Conservation (phyloP, 2,113 vertebrate species). For the Corythaixoides concolor region DNA sequence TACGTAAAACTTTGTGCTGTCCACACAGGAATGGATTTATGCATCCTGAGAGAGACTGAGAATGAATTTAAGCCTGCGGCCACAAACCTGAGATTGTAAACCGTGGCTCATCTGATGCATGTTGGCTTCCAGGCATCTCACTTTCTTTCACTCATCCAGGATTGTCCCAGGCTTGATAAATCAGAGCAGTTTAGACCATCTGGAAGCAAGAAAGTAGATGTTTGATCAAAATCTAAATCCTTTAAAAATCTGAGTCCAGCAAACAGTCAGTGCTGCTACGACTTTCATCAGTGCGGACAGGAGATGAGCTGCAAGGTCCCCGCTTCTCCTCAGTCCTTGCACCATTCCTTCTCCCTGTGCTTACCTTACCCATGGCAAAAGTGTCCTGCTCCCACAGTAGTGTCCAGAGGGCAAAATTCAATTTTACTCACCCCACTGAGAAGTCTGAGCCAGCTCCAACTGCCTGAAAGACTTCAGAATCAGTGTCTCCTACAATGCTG, state of each 20-base stretch:
- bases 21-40: neutral
- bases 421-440: neutral
- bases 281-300: neutral
- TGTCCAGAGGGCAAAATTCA: neutral
- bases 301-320: neutral
- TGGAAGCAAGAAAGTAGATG: neutral
- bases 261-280: neutral
- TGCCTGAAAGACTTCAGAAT: neutral
- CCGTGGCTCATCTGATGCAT: neutral
- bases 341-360: neutral
- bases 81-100: neutral
- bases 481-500: neutral
- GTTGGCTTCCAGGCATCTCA: neutral
- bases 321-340: neutral
- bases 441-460: neutral
- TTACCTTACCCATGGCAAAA: neutral
- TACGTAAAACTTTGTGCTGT: neutral
- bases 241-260: neutral
- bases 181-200: neutral
- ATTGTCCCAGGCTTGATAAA: neutral
- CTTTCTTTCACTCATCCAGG: neutral
- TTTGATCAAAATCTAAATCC: neutral
- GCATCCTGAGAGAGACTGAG: neutral
- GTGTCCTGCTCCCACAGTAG: neutral
- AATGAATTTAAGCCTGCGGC: neutral